These are phyloP conservation scores for Hycleus phaleratus DNA, from an alignment of 1,140 invertebrate species.

Conservation along the genomic window DNA sequence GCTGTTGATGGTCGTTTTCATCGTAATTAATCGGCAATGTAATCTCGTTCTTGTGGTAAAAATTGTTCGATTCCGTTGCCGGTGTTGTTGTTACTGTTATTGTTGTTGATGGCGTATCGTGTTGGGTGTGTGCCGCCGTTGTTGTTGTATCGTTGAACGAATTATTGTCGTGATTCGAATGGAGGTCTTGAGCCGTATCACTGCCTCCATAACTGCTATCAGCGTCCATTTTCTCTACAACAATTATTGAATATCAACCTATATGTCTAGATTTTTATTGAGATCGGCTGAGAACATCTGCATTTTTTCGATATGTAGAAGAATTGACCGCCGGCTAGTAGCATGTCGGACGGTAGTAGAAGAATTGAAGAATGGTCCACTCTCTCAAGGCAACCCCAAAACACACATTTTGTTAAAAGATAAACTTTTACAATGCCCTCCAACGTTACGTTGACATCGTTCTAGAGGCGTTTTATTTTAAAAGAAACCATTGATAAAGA, in stretches of 20 bases:
- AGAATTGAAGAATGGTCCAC: background rate
- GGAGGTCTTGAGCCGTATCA: slow-evolving; percentile 38
- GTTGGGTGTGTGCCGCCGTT: slow-evolving; percentile 11
- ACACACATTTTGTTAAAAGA: slow-evolving; percentile 2
- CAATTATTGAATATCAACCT: background rate
- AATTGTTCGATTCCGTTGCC: slow-evolving; percentile 20
- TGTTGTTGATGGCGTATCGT: too few relatives aligned
- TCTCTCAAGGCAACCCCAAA: slow-evolving; percentile 9
- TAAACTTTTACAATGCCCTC: too few relatives aligned
- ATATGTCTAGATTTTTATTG: background rate
- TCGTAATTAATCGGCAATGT: slow-evolving; percentile 37
- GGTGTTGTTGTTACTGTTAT: slow-evolving; percentile 1
- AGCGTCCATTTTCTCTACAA: slow-evolving; percentile 37
- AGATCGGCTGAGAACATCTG: background rate
- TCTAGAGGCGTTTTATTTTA: too few relatives aligned
- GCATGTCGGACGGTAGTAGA: too few relatives aligned
- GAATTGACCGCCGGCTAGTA: too few relatives aligned
- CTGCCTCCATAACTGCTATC: slow-evolving; percentile 40
- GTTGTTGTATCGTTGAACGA: slow-evolving; percentile 23
- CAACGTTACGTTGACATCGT: too few relatives aligned
- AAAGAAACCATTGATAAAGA: too few relatives aligned
- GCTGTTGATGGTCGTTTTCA: slow-evolving; percentile 32
- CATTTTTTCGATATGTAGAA: too few relatives aligned
- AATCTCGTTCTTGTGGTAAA: slow-evolving; percentile 40
- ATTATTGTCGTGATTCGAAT: slow-evolving; percentile 31